Base-by-base conservation (phyloP, 2,113 vertebrate genomes). In the Pachyramphus minor region DNA sequence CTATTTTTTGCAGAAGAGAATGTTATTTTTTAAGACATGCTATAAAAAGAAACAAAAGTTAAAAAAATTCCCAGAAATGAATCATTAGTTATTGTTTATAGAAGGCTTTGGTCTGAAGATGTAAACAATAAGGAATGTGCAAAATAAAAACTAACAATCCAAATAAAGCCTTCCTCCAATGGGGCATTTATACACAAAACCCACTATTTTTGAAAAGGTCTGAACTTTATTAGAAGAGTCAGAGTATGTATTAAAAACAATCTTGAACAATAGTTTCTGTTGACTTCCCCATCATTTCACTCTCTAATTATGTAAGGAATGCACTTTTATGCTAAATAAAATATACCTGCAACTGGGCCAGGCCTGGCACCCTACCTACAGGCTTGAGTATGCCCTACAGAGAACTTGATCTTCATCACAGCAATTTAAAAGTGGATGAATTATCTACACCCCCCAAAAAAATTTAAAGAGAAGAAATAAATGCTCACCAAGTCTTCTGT, bases 401-500 rank as follows among this genome's bases (percentile, higher is more conserved):
- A 82, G 6, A 11, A 72, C 31, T 58, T 85, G 50, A 28, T 33
- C 10, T 42, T 47, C 86, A 45, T 62, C n/a, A 45, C 3, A 81
- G 41, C 22, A 63, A 52, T 24, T 39, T 63, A 27, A 76, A 85
- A 58, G 15, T 4, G 86, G 21, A 45, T 17, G 5, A 93, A 74
- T 52, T 55, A 33, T n/a, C 39, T 55, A 33, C 24, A 91, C 5
- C 14, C 5, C 3, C 22, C 1, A 1, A 31, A 42, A 74, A 8
- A 24, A 31, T 20, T 20, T 9, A 35, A 66, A 60, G 12, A 69
- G 6, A 74, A 74, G 9, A 60, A 47, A 39, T 7, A 44, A 37
- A 67, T 33, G 56, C 98, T 98, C 82, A 99, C 99, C 99, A 99
- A 47, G 99, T 99, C 97, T 99, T 99, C 96, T 99, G 99, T 60